phyloP scores from a whole-genome alignment of 2,797 vertebrate species.

The Brachyalestes nurse region DNA sequence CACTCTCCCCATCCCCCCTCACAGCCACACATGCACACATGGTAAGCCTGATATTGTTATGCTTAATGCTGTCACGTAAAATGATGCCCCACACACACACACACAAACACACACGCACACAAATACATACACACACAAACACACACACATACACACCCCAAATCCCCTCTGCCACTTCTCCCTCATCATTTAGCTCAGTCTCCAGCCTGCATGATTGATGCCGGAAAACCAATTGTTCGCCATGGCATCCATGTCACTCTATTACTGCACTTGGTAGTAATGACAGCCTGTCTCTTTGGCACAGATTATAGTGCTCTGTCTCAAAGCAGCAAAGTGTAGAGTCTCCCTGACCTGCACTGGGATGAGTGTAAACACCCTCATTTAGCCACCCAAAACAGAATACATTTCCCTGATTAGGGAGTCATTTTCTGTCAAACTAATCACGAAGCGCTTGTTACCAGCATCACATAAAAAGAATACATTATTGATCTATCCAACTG shows the following conservation, averaged over 20 bases:
- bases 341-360: conserved; percentile 68
- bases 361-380: conserved; percentile 74
- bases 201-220: conserved; percentile 79
- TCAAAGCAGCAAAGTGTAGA: conserved; percentile 78
- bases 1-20: conserved; percentile 7
- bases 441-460: conserved; percentile 61
- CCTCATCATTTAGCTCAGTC: conserved; percentile 76
- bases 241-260: conserved; percentile 84
- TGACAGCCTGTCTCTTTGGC: conserved; percentile 79
- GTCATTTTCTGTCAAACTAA: conserved; percentile 64
- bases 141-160: conserved; percentile 48
- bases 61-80: conserved; percentile 71
- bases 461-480: conserved; percentile 59
- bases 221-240: conserved; percentile 83
- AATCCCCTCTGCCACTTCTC: conserved; percentile 69
- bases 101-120: conserved; percentile 63
- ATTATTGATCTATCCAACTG: conserved; percentile 66
- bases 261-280: conserved; percentile 80
- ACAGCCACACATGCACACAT: conserved; percentile 30
- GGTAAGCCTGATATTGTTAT: conserved; percentile 47
- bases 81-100: conserved; percentile 55
- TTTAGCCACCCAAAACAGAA: conserved; percentile 74
- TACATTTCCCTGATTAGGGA: conserved; percentile 67
- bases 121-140: conserved; percentile 38
- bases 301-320: conserved; percentile 80